Evolutionary conservation across 2,113 vertebrate species (phyloP).

Genomic region (Antechinus flavipes): DNA sequence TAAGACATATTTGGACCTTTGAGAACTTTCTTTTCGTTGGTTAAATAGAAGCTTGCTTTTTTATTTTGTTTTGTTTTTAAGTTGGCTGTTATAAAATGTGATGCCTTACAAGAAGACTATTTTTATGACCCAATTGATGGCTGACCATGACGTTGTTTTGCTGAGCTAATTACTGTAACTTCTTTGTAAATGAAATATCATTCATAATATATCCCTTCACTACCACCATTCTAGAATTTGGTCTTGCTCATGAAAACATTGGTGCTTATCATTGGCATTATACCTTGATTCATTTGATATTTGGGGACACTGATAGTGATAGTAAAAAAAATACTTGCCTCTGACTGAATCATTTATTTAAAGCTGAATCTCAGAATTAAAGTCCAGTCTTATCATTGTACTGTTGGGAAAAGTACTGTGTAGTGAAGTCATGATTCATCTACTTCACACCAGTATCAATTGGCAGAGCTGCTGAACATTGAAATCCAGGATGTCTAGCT

Average conservation of each 20-base stretch:
- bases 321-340: background rate
- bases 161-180: conserved; percentile 13
- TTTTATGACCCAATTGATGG: conserved; percentile 7
- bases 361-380: background rate
- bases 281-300: conserved; percentile 10
- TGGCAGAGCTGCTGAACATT: background rate
- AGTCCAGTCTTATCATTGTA: background rate
- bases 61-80: background rate
- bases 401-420: background rate
- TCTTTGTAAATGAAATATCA: background rate
- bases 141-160: conserved; percentile 20
- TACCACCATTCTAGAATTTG: conserved; percentile 3
- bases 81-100: background rate
- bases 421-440: background rate
- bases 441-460: background rate
- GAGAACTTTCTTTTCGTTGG: background rate
- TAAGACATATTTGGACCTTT: conserved; percentile 42
- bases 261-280: conserved; percentile 28
- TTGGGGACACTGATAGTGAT: background rate
- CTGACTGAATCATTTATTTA: background rate
- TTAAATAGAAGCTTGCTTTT: background rate
- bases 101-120: conserved; percentile 8
- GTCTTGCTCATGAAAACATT: conserved; percentile 31
- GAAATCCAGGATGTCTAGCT: conserved; percentile 31
- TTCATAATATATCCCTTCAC: conserved; percentile 41